Percentiles rank a stretch among this genome's conserved stretches.
Evolutionary conservation across 2,888 invertebrate species (phyloP).

Genomic region (Cheilosia vernalis): DNA sequence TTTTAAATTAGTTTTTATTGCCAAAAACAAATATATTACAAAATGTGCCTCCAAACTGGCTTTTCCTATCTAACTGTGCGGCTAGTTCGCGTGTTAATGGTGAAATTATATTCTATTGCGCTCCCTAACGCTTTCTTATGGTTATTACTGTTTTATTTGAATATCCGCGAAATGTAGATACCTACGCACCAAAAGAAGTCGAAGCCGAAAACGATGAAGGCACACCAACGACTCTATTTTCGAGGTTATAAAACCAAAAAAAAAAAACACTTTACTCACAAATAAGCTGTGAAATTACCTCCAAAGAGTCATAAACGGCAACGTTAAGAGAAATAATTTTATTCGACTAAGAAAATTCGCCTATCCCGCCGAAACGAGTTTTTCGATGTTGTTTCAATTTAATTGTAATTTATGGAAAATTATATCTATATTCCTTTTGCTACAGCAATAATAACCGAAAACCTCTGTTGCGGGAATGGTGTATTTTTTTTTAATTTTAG

Average conservation of each 20-base stretch:
- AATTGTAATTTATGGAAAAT: constrained; percentile 73
- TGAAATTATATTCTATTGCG: constrained; percentile 44
- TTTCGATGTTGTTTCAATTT: constrained; percentile 70
- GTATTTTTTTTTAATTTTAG: constrained; percentile 9
- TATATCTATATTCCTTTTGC: constrained; percentile 22
- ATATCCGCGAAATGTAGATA: constrained; percentile 44
- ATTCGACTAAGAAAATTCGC: constrained; percentile 23
- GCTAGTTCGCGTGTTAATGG: constrained; percentile 52
- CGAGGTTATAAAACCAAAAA: constrained; percentile 35
- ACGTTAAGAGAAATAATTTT: constrained; percentile 61
- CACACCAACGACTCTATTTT: constrained; percentile 11
- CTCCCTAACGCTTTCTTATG: constrained; percentile 40
- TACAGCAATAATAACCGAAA: constrained; percentile 11
- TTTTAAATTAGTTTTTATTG: constrained; percentile 55
- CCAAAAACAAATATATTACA: constrained; percentile 6
- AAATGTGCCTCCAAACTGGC: neutral
- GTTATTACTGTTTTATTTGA: constrained; percentile 68
- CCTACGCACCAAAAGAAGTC: neutral
- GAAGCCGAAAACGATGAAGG: neutral
- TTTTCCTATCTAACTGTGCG: constrained; percentile 6
- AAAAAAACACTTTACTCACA: constrained; percentile 60
- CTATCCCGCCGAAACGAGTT: constrained; percentile 35
- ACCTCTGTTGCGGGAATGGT: neutral
- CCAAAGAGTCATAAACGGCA: constrained; percentile 58
- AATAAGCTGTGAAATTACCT: constrained; percentile 71